A percentile compares a stretch with the other conserved stretches of the same genome.
Evolutionary conservation across 2,888 invertebrate species (phyloP).

Genomic region (Diarsia rubi): DNA sequence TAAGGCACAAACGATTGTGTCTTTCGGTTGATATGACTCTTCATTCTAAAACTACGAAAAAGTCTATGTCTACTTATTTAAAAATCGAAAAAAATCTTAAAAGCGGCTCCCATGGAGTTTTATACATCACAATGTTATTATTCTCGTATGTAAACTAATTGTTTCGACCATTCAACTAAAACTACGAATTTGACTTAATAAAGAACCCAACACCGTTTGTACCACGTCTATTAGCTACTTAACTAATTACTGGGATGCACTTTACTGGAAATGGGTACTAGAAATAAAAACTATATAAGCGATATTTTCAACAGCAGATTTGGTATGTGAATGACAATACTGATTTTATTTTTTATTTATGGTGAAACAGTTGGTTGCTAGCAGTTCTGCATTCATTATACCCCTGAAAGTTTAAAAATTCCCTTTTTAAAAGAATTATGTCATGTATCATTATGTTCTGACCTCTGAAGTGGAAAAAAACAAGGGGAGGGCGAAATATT

Average conservation of each 20-base stretch:
- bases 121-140: constrained; percentile 65
- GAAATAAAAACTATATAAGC: constrained; percentile 72
- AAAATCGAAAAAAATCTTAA: constrained; percentile 76
- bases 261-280: constrained; percentile 80
- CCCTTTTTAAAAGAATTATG: background rate
- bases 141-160: constrained; percentile 60
- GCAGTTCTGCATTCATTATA: background rate
- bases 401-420: background rate
- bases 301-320: constrained; percentile 80
- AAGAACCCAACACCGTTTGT: constrained; percentile 86
- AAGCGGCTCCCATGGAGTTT: constrained; percentile 74
- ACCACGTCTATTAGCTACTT: constrained; percentile 83
- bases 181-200: constrained; percentile 66
- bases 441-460: background rate
- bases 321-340: constrained; percentile 81
- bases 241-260: constrained; percentile 89
- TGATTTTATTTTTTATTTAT: constrained; percentile 66
- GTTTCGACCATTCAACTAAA: constrained; percentile 78
- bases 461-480: background rate
- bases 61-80: constrained; percentile 79
- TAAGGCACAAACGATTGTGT: constrained; percentile 89
- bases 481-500: background rate
- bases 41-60: constrained; percentile 72
- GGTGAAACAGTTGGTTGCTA: constrained; percentile 49
- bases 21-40: constrained; percentile 85